Conservation (phyloP, 2,888 invertebrate species). For the Agrochola lychnidis region DNA sequence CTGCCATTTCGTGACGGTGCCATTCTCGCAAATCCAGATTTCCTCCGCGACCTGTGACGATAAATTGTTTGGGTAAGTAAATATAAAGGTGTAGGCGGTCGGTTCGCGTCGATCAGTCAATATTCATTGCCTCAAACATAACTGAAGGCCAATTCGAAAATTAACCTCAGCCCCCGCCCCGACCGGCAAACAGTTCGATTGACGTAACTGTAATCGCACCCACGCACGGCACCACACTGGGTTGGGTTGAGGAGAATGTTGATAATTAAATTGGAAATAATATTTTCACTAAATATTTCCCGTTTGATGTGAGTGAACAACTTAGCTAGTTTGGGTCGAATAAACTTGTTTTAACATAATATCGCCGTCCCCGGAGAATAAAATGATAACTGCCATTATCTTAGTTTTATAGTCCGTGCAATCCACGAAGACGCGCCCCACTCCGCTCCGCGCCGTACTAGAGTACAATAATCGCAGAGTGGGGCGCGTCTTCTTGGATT, state of each 20-base stretch:
- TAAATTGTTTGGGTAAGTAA: constrained; percentile 16
- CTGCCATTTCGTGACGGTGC: constrained; percentile 98
- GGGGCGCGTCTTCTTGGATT: no score
- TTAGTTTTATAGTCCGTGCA: no score
- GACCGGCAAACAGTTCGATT: background rate
- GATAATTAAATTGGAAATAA: background rate
- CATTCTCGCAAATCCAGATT: constrained; percentile 99
- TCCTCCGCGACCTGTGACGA: constrained; percentile 97
- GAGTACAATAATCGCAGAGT: no score
- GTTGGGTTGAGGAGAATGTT: no score
- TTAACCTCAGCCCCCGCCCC: background rate
- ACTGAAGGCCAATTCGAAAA: background rate
- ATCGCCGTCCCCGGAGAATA: background rate
- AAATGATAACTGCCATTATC: no score
- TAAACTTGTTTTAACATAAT: background rate
- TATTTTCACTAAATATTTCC: background rate
- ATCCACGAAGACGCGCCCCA: no score
- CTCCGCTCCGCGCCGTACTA: no score
- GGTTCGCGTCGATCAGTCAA: background rate
- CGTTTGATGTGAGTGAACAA: background rate
- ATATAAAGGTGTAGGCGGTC: background rate
- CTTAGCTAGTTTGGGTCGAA: background rate
- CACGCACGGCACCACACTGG: background rate
- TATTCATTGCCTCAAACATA: background rate
- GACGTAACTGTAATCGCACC: no score